Evolutionary conservation across 1,140 invertebrate species (phyloP), one percentile per base, ranked within the genome.

Genomic region (Lasaia peninsularis): DNA sequence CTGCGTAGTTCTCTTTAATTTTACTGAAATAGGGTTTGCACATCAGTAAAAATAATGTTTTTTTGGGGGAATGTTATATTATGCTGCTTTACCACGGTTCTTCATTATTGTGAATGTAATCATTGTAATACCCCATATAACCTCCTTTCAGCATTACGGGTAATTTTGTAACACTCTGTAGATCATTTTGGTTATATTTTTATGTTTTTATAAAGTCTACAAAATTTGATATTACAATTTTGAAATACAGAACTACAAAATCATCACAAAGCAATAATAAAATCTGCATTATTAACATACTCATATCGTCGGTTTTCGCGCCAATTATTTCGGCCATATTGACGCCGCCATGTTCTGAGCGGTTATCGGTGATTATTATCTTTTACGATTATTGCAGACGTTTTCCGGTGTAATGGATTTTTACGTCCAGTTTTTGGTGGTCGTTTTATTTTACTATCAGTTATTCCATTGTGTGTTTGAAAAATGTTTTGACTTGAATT

Each of bases 361-460:
- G 40, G 40, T 44, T 44, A 44, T 44, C 18, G 40, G 40, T 44
- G 40, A 44, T 44, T 20, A 44, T 44, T 44, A 44, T 44, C 37
- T 44, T 44, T 44, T 44, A 44, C 37, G 37, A 20, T 44, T 44
- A 44, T 44, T 44, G 18, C 37, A 44, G 14, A 44, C 37, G 37
- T 20, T 44, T 44, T 44, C 16, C 37, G 37, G 18, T 44, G 16
- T 44, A 44, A 44, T 44, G 37, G 37, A 44, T 44, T 44, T 44
- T 44, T 44, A 44, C 18, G 37, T 18, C 37, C 10, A 16, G 37
- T 20, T 44, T 44, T 44, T 44, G 37, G 16, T 44, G 18, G 37
- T 16, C 16, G 18, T 44, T 44, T 18, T 16, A 44, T 44, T 44
- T 18, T 10, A 20, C 14, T 44, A 20, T 20, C 18, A 20, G 18